Base-by-base conservation (phyloP, 2,888 invertebrate species). In the Thelaira solivaga region DNA sequence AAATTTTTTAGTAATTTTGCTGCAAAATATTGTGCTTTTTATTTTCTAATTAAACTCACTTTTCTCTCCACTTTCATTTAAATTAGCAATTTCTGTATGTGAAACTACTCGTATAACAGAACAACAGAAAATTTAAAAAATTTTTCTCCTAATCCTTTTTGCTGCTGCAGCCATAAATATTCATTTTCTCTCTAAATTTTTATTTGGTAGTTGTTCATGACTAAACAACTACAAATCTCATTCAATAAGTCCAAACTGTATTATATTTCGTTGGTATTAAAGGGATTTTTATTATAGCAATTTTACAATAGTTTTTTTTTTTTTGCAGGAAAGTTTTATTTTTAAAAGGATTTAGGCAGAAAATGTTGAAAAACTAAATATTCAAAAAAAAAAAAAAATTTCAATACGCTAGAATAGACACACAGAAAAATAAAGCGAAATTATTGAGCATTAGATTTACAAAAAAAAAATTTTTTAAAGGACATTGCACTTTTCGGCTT, bases 111-210 rank as follows among this genome's bases (percentile, higher is more conserved):
- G n/a, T n/a, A n/a, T n/a, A n/a, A n/a, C n/a, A n/a, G n/a, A n/a
- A n/a, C n/a, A n/a, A n/a, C n/a, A n/a, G n/a, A n/a, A n/a, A n/a
- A n/a, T 29, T 16, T 18, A 13, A 2, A 69, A 7, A 31, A 47
- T 47, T 57, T 43, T 1, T 18, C 10, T 65, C 69, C 61, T 69
- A 78, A 74, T 74, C 74, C 69, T 74, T 61, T n/a, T 69, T 69
- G 65, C 74, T 61, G 53, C 69, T 69, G 45, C 78, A 74, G 65
- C 61, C 65, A 78, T 78, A 78, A 78, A 78, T 78, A 65, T 74
- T 74, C 53, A 74, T 78, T 74, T 78, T 49, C 22, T 34, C 59
- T 65, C 69, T 74, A 69, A 74, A 69, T 69, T 74, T 74, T 74
- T 68, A 77, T 73, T 77, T 77, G 73, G 31, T 69, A 65, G 64